Base-by-base conservation (phyloP, 2,797 vertebrate species). In the Sebastes hubbsi region DNA sequence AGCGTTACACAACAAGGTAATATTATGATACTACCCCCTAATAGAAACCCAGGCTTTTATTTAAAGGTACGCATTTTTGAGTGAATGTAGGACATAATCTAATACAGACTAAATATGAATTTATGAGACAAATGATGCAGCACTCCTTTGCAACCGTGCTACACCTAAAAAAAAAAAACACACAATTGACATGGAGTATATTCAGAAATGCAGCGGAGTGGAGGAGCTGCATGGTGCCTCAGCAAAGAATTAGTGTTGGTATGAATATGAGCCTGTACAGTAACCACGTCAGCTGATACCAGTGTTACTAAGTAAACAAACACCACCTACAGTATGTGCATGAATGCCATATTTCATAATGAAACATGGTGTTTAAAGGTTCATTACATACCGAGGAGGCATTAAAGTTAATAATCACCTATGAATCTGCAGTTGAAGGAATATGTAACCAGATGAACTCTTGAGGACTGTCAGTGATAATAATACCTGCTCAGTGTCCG, bases 331-430 rank as follows among this genome's bases (percentile, higher is more conserved):
- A 38, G 36, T 38, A 1, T 11, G 32, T 59, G 55, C 59, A 22
- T 24, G 32, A 12, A 9, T 32, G 60, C 63, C n/a, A 27, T 16
- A 29, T 63, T 66, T 78, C 5, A 63, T n/a, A 66, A 70, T 77
- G 73, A 77, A 78, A 76, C 36, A 46, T n/a, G 46, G 30, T 59
- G 72, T 86, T 52, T 25, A 56, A 25, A 46, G 56, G 46, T 58
- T 27, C 13, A 14, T 14, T 13, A 25, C 42, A 49, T 75, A 2
- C 18, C n/a, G 36, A 58, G 5, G 66, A 6, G 63, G 61, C 16
- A 55, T 16, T 38, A 13, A 25, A 5, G 13, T 34, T 38, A 27
- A 58, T 62, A 63, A 46, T 54, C 36, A 46, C 27, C n/a, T 6
- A 46, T 55, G 22, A 77, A 20, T 72, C 25, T 38, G 64, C 29